phyloP scores from a whole-genome alignment of 2,797 vertebrate species.

The Sarcophilus harrisii region DNA sequence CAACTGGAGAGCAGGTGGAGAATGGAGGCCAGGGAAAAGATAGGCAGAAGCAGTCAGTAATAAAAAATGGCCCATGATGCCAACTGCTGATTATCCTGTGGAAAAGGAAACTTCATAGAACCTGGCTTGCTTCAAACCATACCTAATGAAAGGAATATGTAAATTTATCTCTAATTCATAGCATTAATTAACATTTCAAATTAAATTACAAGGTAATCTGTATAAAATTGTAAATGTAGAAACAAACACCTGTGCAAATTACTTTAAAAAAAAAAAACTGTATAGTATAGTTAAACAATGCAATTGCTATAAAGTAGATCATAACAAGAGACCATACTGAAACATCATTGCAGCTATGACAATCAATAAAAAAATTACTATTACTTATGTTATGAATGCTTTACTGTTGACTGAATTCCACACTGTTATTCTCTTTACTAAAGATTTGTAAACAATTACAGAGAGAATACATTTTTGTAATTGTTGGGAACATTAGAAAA shows the following conservation, averaged over 20 bases:
- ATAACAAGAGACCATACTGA: constrained; percentile 21
- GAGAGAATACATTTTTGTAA: not conserved
- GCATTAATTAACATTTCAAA: constrained; percentile 33
- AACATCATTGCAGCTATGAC: constrained; percentile 20
- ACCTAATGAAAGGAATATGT: not conserved
- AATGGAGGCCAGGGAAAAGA: not conserved
- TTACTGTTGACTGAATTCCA: constrained; percentile 4
- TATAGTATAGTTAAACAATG: constrained; percentile 30
- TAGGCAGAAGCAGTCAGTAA: not conserved
- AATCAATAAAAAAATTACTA: constrained; percentile 20
- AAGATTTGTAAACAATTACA: not conserved
- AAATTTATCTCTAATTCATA: constrained; percentile 27
- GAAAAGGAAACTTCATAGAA: not conserved
- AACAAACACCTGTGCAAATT: constrained; percentile 30
- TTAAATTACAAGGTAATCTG: constrained; percentile 26
- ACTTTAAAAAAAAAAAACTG: not conserved
- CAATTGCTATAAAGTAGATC: constrained; percentile 39
- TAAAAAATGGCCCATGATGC: not conserved
- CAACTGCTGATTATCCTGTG: not conserved
- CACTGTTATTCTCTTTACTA: not conserved
- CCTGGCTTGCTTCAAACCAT: constrained; percentile 4
- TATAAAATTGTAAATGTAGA: constrained; percentile 36
- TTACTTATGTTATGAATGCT: constrained; percentile 3
- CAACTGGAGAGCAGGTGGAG: not conserved
- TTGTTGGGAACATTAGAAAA: not conserved